These are phyloP conservation scores for Ectemnius lituratus DNA, from an alignment of 2,888 invertebrate genomes.

Conservation along the genomic window DNA sequence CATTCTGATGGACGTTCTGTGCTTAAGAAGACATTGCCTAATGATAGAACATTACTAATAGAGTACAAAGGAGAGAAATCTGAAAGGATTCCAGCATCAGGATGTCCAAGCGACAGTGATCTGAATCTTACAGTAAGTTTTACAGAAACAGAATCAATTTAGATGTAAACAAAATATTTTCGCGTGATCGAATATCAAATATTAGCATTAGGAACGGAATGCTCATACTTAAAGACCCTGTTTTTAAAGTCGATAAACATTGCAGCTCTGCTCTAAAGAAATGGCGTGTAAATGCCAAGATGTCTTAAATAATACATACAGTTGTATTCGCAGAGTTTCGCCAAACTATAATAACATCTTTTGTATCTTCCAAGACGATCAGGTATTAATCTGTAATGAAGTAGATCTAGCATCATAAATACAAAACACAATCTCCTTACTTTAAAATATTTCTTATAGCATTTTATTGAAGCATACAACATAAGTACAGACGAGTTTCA, in stretches of 20 bases:
- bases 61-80: constrained; percentile 91
- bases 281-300: constrained; percentile 93
- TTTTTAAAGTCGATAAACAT: constrained; percentile 46
- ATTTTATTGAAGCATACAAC: constrained; percentile 89
- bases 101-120: constrained; percentile 84
- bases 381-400: constrained; percentile 74
- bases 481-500: constrained; percentile 85
- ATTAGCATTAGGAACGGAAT: not conserved
- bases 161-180: not conserved
- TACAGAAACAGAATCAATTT: not conserved
- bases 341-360: constrained; percentile 80
- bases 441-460: constrained; percentile 75
- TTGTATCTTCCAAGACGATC: constrained; percentile 82
- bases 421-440: not conserved
- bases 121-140: constrained; percentile 81
- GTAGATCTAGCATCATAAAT: not conserved
- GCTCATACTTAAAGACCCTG: not conserved
- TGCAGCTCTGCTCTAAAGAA: constrained; percentile 83
- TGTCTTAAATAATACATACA: constrained; percentile 89
- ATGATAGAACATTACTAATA: constrained; percentile 83
- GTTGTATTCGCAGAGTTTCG: constrained; percentile 85
- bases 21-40: constrained; percentile 62
- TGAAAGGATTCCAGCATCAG: constrained; percentile 79
- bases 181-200: no score
- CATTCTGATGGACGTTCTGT: constrained; percentile 75